Evolutionary conservation across 1,140 invertebrate genomes (phyloP).

Genomic region (Dreissena rostriformis): DNA sequence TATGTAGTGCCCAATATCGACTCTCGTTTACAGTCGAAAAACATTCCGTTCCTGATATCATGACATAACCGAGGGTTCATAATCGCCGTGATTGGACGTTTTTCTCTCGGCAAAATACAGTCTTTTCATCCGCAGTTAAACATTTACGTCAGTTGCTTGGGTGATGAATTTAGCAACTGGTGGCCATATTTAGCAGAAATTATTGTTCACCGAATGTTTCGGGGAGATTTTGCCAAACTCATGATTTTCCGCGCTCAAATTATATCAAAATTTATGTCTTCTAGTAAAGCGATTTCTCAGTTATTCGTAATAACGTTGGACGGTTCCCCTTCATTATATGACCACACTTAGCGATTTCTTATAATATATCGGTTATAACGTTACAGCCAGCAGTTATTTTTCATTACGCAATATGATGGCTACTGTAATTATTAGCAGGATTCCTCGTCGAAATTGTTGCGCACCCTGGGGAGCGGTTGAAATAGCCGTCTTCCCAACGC

Average conservation of each 20-base stretch:
- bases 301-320: too few relatives aligned
- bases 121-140: not conserved
- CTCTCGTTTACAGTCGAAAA: too few relatives aligned
- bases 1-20: too few relatives aligned
- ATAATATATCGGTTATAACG: conserved; percentile 39
- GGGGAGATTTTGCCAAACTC: not conserved
- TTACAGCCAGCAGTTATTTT: conserved; percentile 25
- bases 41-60: not conserved
- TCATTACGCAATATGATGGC: conserved; percentile 31
- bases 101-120: not conserved
- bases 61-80: not conserved
- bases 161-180: conserved; percentile 3
- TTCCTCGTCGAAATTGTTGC: conserved; percentile 38
- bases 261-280: conserved; percentile 3
- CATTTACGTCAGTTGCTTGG: not conserved
- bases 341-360: not conserved
- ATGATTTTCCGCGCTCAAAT: conserved; percentile 24
- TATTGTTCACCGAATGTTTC: not conserved
- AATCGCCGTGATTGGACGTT: not conserved
- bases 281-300: too few relatives aligned
- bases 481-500: too few relatives aligned
- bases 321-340: not conserved
- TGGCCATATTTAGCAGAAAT: not conserved
- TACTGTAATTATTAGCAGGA: not conserved
- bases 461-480: conserved; percentile 9